These are phyloP conservation scores for Caenorhabditis afra DNA, from an alignment of 2,888 invertebrate genomes.

Conservation along the genomic window DNA sequence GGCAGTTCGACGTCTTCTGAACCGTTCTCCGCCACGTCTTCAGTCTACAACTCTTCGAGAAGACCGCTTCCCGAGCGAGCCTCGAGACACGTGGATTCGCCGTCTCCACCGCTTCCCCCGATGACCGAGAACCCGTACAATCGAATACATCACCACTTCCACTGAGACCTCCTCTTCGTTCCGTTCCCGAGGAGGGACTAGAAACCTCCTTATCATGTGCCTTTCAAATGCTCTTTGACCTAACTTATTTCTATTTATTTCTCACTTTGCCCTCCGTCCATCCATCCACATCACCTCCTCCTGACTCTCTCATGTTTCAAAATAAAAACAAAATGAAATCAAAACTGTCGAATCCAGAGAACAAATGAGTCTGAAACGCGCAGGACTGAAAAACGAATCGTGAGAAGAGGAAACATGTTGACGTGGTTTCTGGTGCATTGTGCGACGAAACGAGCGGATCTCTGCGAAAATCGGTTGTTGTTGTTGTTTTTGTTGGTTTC, in stretches of 20 bases:
- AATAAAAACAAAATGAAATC: neutral
- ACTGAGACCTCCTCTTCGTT: no score
- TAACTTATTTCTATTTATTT: neutral
- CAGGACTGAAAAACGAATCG: neutral
- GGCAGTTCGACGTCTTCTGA: constrained; percentile 20
- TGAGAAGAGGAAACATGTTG: constrained; percentile 26
- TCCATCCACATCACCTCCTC: neutral
- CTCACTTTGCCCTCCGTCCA: neutral
- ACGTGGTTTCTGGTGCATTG: constrained; percentile 20
- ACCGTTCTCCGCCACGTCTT: constrained; percentile 27
- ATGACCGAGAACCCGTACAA: constrained; percentile 31
- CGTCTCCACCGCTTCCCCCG: no score
- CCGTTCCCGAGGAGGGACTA: no score
- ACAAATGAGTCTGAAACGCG: neutral
- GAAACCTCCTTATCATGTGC: constrained; percentile 19
- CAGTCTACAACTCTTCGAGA: constrained; percentile 28
- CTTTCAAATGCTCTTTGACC: neutral
- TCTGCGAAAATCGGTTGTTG: no score
- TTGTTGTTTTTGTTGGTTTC: no score
- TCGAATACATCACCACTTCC: constrained; percentile 45
- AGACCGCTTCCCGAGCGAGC: constrained; percentile 20
- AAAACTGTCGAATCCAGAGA: neutral
- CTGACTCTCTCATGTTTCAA: neutral
- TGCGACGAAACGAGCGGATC: neutral
- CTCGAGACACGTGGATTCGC: constrained; percentile 14